Evolutionary conservation across 2,888 invertebrate genomes (phyloP).

Genomic region (Ernsta delagoae): DNA sequence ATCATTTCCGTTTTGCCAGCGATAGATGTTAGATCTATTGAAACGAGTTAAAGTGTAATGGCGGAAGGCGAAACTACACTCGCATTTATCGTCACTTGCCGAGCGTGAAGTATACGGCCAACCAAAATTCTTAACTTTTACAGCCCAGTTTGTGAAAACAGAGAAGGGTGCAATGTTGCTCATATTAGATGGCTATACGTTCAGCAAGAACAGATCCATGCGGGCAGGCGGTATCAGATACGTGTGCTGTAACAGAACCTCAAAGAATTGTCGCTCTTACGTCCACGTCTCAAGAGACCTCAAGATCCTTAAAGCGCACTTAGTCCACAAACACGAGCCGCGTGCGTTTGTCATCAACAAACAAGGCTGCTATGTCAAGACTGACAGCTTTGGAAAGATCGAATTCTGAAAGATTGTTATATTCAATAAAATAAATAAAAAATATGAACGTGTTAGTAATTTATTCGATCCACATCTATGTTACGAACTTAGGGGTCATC

Average conservation of each 20-base stretch:
- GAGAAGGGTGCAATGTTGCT: conserved; percentile 44
- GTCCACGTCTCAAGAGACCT: conserved; percentile 48
- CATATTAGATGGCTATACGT: conserved; percentile 50
- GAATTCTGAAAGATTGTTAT: too few species aligned
- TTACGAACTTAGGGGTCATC: too few species aligned
- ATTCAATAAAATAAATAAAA: too few species aligned
- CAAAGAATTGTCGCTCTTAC: conserved; percentile 46
- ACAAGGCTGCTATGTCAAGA: conserved; percentile 46
- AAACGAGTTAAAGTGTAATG: too few species aligned
- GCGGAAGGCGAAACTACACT: too few species aligned
- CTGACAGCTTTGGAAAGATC: neutral
- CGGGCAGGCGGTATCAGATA: conserved; percentile 45
- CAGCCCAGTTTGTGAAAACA: conserved; percentile 41
- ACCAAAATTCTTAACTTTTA: too few species aligned
- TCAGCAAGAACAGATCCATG: conserved; percentile 47
- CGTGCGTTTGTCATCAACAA: conserved; percentile 41
- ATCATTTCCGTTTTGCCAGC: too few species aligned
- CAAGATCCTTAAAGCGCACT: conserved; percentile 43
- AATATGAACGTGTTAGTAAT: too few species aligned
- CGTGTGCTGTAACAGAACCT: conserved; percentile 47
- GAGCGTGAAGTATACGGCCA: too few species aligned
- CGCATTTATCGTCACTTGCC: too few species aligned
- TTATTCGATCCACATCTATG: too few species aligned
- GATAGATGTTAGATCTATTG: too few species aligned
- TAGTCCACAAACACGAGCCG: conserved; percentile 47